Evolutionary conservation across 1,140 invertebrate genomes (phyloP), one percentile per base, ranked within the genome.

Genomic region (Sycobia sp.): DNA sequence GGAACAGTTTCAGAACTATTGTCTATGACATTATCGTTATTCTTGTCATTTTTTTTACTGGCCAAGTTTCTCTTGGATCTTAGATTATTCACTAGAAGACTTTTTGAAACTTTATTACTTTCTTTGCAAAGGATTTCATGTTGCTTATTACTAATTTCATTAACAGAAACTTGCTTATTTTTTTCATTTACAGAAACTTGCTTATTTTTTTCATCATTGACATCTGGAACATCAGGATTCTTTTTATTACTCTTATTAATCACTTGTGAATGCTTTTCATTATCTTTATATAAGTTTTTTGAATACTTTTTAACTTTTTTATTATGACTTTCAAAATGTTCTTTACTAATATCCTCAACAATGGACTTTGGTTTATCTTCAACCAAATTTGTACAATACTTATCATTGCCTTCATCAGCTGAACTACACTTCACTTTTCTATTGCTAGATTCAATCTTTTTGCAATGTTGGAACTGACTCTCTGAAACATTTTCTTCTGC

Each of bases 401-500:
- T 62, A 32, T 55, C 43, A n/a, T 29, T 34, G 43, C 22, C 41
- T 49, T 56, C 41, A 39, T 62, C 43, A 39, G 49, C 9, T n/a
- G 60, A 47, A 39, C 39, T 32, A n/a, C 51, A 25, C 34, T 38
- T 62, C 13, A 36, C 11, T 47, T 18, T 55, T 56, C 25, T 49
- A 46, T 27, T 47, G 41, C 32, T 55, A 56, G n/a, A 25, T 62
- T 46, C 16, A 25, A 54, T 38, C 36, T 23, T 54, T 62, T 54
- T 54, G 39, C 49, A 54, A 62, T n/a, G 44, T 44, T 62, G 39
- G 2, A 16, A 18, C 22, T 62, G 50, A 54, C 1, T 38, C 13
- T 46, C 59, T 46, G 13, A 14, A 27, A 16, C 16, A 51, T 9
- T 53, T 2, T 0, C 10, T 13, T 60, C 47, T 18, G 27, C 13